phyloP scores from a whole-genome alignment of 2,797 vertebrate species.

The Cirrhinus mrigala region DNA sequence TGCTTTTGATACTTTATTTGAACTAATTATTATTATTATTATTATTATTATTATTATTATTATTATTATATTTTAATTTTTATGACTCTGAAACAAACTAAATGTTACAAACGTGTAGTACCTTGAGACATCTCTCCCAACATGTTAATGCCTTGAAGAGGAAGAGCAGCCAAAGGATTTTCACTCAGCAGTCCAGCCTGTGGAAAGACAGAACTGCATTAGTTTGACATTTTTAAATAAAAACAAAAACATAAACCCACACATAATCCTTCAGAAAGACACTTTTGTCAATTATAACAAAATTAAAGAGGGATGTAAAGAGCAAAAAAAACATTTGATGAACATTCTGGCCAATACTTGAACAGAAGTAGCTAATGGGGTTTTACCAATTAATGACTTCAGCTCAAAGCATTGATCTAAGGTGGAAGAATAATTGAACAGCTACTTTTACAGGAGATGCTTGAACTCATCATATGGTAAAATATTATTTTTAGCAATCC shows the following conservation, averaged over 20 bases:
- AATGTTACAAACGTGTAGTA: slow-evolving; percentile 58
- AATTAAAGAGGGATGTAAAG: not conserved
- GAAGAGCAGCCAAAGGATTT: slow-evolving; percentile 81
- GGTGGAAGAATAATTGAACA: not conserved
- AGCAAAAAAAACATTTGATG: not conserved
- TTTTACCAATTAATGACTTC: not conserved
- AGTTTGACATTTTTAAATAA: not conserved
- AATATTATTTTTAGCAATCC: not conserved
- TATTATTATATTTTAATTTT: too few relatives aligned
- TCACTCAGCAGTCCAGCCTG: slow-evolving; percentile 91
- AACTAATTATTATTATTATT: too few relatives aligned
- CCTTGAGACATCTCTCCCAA: slow-evolving; percentile 86
- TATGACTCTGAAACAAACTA: not conserved
- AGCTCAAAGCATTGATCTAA: not conserved
- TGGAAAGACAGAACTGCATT: slow-evolving; percentile 34
- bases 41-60: too few relatives aligned
- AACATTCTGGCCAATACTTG: not conserved
- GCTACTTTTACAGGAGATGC: not conserved
- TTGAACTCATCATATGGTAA: not conserved
- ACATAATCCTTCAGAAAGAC: not conserved
- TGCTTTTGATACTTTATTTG: too few relatives aligned
- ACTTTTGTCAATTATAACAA: not conserved
- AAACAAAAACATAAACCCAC: slow-evolving; percentile 12
- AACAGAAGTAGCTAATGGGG: not conserved
- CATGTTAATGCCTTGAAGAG: slow-evolving; percentile 82